Evolutionary conservation across 1,140 invertebrate genomes (phyloP).

Genomic region (Anoplophora glabripennis): DNA sequence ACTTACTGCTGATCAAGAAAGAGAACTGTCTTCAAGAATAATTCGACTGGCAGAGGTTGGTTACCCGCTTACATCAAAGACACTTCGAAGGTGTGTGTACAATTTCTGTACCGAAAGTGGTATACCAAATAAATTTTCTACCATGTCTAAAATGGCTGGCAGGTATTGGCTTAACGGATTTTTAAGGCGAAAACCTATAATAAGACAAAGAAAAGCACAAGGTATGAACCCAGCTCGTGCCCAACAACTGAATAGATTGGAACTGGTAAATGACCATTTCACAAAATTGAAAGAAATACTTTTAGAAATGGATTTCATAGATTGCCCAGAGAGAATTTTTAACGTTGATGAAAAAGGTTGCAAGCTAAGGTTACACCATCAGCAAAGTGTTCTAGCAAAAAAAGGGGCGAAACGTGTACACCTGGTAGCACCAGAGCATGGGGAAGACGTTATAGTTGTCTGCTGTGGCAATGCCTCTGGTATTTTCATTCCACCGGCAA

Average conservation of each 20-base stretch:
- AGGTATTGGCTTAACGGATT: constrained; percentile 15
- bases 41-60: no score
- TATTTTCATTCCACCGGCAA: no score
- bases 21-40: no score
- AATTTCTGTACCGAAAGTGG: constrained; percentile 9
- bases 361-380: constrained; percentile 40
- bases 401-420: constrained; percentile 47
- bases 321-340: no score
- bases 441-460: constrained; percentile 39
- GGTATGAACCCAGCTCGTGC: constrained; percentile 44
- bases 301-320: constrained; percentile 25
- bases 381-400: constrained; percentile 41
- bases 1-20: no score
- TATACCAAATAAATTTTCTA: not conserved
- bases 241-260: constrained; percentile 45
- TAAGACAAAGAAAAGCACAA: constrained; percentile 38
- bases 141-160: not conserved
- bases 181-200: constrained; percentile 1
- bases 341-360: constrained; percentile 28
- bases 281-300: constrained; percentile 36
- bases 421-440: constrained; percentile 44
- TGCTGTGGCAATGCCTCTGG: not conserved
- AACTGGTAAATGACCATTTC: constrained; percentile 45
- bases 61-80: not conserved
- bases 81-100: not conserved